Evolutionary conservation across 2,888 invertebrate genomes (phyloP).

Genomic region (Platycnemis pennipes): DNA sequence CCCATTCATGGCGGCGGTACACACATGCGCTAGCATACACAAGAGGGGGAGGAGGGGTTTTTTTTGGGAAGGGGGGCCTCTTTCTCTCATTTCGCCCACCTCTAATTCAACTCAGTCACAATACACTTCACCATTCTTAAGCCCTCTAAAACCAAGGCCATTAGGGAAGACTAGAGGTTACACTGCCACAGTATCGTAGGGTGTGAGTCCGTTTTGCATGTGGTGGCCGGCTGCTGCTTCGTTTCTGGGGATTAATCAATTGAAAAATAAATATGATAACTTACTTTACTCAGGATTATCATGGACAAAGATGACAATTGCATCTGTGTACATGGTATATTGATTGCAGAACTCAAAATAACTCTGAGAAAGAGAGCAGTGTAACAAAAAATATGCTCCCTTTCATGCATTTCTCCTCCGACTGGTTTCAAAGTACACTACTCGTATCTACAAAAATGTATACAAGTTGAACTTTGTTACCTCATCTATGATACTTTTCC

Average conservation of each 20-base stretch:
- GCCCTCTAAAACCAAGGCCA: slow-evolving; percentile 56
- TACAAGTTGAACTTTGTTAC: neutral
- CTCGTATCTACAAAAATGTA: neutral
- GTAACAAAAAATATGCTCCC: slow-evolving; percentile 24
- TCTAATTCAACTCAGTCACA: slow-evolving; percentile 61
- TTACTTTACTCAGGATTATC: neutral
- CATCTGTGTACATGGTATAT: neutral
- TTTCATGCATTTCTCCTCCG: slow-evolving; percentile 8
- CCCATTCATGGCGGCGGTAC: slow-evolving; percentile 46
- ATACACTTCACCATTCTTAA: slow-evolving; percentile 34
- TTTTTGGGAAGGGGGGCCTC: slow-evolving; percentile 20
- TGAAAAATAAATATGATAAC: slow-evolving; percentile 34
- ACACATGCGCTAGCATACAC: slow-evolving; percentile 63
- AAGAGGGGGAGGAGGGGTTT: slow-evolving; percentile 46
- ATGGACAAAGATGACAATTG: neutral
- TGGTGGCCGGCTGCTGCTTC: slow-evolving; percentile 91
- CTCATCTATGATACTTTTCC: neutral
- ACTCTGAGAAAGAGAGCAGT: slow-evolving; percentile 1
- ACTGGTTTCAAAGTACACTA: neutral
- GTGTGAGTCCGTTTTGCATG: slow-evolving; percentile 92
- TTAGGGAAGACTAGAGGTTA: slow-evolving; percentile 86
- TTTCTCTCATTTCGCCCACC: slow-evolving; percentile 15
- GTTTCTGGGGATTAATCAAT: slow-evolving; percentile 85
- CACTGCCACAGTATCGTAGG: slow-evolving; percentile 99
- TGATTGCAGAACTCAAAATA: slow-evolving; percentile 25